Percentiles rank a stretch among this genome's conserved stretches.
Evolutionary conservation across 2,113 vertebrate genomes (phyloP).

Genomic region (Microcebus tavaratra): DNA sequence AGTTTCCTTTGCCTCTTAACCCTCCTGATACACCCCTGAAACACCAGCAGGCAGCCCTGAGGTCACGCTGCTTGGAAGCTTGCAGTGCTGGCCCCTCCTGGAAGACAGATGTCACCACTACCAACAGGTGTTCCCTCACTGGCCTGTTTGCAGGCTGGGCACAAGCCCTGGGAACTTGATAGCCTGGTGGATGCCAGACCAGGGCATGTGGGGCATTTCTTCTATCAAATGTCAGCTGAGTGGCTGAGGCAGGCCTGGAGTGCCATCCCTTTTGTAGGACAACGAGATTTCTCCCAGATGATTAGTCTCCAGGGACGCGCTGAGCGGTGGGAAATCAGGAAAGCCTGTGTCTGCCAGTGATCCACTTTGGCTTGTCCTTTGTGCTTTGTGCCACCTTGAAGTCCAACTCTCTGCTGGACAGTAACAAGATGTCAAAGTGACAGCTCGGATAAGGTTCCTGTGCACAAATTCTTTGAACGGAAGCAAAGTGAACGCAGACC

Average conservation of each 20-base stretch:
- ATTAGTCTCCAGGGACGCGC: rapidly evolving
- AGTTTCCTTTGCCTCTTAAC: background rate
- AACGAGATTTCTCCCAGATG: background rate
- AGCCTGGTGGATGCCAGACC: background rate
- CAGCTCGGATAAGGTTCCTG: background rate
- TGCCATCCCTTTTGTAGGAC: background rate
- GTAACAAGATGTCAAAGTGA: background rate
- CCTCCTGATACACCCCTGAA: background rate
- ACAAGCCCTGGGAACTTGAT: background rate
- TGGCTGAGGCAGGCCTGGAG: background rate
- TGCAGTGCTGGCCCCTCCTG: background rate
- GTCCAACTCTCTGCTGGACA: background rate
- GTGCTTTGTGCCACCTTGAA: background rate
- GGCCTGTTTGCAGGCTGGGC: background rate
- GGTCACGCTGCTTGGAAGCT: background rate
- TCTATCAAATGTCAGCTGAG: background rate
- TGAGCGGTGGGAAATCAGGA: background rate
- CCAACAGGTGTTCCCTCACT: rapidly evolving
- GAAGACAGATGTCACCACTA: background rate
- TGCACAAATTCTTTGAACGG: background rate
- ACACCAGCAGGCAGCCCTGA: background rate
- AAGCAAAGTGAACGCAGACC: background rate
- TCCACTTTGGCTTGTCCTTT: background rate
- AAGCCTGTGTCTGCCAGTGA: background rate
- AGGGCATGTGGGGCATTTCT: background rate